Evolutionary conservation across 2,113 vertebrate genomes (phyloP).

Genomic region (Dendropsophus ebraccatus): DNA sequence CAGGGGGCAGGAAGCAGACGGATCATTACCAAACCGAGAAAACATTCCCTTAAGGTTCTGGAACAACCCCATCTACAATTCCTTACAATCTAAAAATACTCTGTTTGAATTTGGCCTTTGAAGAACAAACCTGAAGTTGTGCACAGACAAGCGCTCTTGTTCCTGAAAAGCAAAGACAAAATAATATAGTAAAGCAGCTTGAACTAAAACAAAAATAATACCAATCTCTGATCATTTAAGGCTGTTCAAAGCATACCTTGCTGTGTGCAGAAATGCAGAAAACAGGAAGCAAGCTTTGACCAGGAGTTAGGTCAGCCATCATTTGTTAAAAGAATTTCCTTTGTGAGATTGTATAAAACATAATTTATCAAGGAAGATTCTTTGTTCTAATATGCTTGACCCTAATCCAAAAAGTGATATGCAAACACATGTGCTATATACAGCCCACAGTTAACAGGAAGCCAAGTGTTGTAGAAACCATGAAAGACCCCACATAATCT

Average conservation of each 20-base stretch:
- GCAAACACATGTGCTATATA: not conserved
- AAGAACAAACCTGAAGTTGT: conserved; percentile 91
- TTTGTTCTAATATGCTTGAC: not conserved
- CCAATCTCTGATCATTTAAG: not conserved
- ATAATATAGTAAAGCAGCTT: not conserved
- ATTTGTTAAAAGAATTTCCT: conserved; percentile 12
- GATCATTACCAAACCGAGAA: not conserved
- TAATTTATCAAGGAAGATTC: not conserved
- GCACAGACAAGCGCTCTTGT: conserved; percentile 91
- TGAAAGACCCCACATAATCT: not conserved
- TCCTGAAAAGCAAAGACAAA: conserved; percentile 78
- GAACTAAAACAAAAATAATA: not conserved
- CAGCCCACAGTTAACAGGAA: not conserved
- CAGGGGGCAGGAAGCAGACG: conserved; percentile 31
- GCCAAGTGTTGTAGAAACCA: not conserved
- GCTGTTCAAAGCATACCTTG: not conserved
- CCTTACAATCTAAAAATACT: conserved; percentile 22
- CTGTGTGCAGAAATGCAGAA: no score
- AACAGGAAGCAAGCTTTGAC: conserved; percentile 17
- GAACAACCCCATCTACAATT: not conserved
- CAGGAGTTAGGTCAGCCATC: not conserved
- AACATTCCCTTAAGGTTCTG: not conserved
- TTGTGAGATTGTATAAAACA: not conserved
- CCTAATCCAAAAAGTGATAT: not conserved
- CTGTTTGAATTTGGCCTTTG: conserved; percentile 38